These are phyloP conservation scores for Adelosebastes latens DNA, from an alignment of 2,797 vertebrate genomes.

Conservation along the genomic window DNA sequence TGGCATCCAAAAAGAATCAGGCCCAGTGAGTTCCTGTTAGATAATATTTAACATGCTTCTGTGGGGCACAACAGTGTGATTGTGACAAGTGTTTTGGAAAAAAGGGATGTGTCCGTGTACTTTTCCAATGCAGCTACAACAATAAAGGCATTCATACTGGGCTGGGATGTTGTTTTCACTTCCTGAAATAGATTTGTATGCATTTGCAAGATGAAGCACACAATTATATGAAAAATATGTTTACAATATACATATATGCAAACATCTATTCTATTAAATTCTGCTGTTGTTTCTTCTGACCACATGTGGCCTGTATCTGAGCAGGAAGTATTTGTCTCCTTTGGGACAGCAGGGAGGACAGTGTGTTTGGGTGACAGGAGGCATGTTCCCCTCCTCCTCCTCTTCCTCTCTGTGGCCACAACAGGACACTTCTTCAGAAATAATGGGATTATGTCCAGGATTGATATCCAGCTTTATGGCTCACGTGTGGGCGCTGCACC, in stretches of 20 bases:
- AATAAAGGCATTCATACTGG: constrained; percentile 22
- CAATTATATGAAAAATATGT: background rate
- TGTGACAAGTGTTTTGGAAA: constrained; percentile 37
- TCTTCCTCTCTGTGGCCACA: constrained; percentile 18
- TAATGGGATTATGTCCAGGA: constrained; percentile 73
- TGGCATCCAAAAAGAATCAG: background rate
- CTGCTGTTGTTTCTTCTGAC: constrained; percentile 8
- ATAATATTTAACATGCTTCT: constrained; percentile 46
- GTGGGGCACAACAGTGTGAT: constrained; percentile 12
- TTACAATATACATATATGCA: background rate
- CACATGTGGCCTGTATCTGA: constrained; percentile 33
- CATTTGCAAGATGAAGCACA: background rate
- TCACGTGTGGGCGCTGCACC: constrained; percentile 56
- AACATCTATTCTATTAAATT: background rate
- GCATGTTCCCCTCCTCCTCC: constrained; percentile 7
- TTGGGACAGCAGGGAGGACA: constrained; percentile 38
- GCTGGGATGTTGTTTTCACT: constrained; percentile 29
- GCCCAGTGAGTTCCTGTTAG: constrained; percentile 7
- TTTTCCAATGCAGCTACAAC: constrained; percentile 38
- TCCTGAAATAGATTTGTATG: background rate
- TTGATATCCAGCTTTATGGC: constrained; percentile 67
- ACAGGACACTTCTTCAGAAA: constrained; percentile 60
- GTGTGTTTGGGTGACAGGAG: constrained; percentile 51
- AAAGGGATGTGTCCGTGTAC: constrained; percentile 18
- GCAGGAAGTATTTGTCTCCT: constrained; percentile 48